Base-by-base conservation (phyloP, 2,797 vertebrate genomes). In the Staurois parvus region DNA sequence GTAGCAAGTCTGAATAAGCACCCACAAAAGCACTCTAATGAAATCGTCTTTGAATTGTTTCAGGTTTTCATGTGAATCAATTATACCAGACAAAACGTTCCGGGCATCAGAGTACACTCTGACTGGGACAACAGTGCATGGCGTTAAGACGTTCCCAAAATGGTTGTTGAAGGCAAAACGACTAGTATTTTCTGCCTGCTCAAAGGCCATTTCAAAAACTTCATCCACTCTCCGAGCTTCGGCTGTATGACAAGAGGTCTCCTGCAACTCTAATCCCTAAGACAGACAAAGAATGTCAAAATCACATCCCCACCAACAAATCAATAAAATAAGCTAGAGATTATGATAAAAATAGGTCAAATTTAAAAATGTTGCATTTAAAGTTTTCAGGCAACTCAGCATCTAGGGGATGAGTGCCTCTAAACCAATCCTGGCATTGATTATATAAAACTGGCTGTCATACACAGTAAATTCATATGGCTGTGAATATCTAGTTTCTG, bases 181-280 rank as follows among this genome's bases (percentile, higher is more conserved):
- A 88, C 94, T 93, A 0, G 93, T 83, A 34, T 87, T 90, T 86
- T 97, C 96, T 0, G 96, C 94, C 9, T 93, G 94, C 87, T 97
- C 96, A 37, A 99, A 98, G 9, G 97, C 97, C 40, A 91, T 94
- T 91, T 97, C 97, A 81, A 99, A 99, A 81, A 99, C 95, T 91
- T 99, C 98, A 77, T 99, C 98, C 78, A 99, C 97, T 88, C 95
- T 94, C 81, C 95, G 95, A 19, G 97, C 98, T 93, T 99, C 98
- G 83, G 96, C 97, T 3, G 97, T 97, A 88, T 99, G 98, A 90
- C 98, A 99, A 8, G 97, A 99, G 0, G 98, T 99, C 92, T 99
- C 98, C 91, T 99, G 98, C 79, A 99, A 92, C 93, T 99, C 98
- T 86, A 99, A 91, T 19, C 98, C 98, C 98, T 99, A 91, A 32